phyloP scores from a whole-genome alignment of 2,797 vertebrate genomes.

The Gastrophryne carolinensis region DNA sequence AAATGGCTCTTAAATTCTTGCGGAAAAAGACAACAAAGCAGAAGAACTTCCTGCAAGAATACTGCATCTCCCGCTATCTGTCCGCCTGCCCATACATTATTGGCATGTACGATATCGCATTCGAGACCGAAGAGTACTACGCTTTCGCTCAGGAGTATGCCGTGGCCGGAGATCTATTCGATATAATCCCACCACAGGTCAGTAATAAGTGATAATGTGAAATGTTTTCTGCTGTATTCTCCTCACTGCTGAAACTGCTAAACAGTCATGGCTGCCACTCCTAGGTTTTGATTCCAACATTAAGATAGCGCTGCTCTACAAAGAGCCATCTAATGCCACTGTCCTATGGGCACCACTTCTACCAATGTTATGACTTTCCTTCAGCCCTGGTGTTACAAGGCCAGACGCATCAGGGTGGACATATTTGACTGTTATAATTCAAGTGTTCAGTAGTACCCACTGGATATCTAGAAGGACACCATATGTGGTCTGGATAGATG shows the following conservation, averaged over 20 bases:
- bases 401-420: too few relatives aligned
- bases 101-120: constrained; percentile 81
- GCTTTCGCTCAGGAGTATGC: constrained; percentile 84
- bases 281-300: not conserved
- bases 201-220: not conserved
- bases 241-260: not conserved
- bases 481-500: too few relatives aligned
- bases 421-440: too few relatives aligned
- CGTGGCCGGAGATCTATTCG: constrained; percentile 80
- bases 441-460: too few relatives aligned
- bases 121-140: constrained; percentile 81
- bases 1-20: constrained; percentile 83
- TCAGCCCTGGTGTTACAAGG: too few relatives aligned
- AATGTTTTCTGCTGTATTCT: not conserved
- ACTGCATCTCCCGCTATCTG: constrained; percentile 81
- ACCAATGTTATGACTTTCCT: too few relatives aligned
- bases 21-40: constrained; percentile 83
- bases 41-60: constrained; percentile 80
- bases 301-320: not conserved
- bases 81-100: constrained; percentile 82
- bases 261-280: not conserved
- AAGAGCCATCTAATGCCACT: too few relatives aligned
- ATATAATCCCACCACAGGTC: constrained; percentile 85
- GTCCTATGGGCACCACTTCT: too few relatives aligned
- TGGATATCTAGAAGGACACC: too few relatives aligned